Conservation (phyloP, 2,797 vertebrate genomes). For the Salmo trutta region DNA sequence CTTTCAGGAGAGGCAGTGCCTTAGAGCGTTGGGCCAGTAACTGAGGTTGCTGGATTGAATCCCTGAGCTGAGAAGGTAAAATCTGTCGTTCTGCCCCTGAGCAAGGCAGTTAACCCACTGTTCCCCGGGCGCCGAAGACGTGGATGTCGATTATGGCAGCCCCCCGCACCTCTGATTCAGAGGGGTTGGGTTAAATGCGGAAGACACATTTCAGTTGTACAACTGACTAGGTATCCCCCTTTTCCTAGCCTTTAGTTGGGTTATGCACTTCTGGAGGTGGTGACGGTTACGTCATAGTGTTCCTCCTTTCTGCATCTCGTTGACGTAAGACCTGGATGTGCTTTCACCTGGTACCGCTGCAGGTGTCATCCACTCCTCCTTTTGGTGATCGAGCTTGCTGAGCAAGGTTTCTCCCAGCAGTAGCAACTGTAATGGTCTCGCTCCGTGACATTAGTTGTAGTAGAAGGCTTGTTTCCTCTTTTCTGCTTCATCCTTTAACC, state of each 20-base stretch:
- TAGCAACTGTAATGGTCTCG: background rate
- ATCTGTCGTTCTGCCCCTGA: no score
- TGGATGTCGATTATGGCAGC: no score
- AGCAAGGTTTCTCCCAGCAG: background rate
- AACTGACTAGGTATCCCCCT: no score
- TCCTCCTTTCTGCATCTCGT: conserved; percentile 7
- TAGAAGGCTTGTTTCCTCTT: conserved; percentile 26
- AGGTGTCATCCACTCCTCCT: conserved; percentile 12
- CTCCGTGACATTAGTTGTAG: background rate
- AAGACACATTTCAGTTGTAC: no score
- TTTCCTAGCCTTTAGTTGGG: background rate
- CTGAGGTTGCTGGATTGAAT: no score
- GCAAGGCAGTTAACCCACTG: no score
- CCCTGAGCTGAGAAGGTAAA: no score
- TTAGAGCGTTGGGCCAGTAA: no score
- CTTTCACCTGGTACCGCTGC: conserved; percentile 4
- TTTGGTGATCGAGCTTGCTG: conserved; percentile 20
- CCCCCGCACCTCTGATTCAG: no score
- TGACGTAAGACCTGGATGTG: conserved; percentile 6
- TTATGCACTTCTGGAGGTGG: conserved; percentile 6
- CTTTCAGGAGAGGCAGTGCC: background rate
- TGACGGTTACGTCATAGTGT: background rate
- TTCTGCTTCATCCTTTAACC: background rate
- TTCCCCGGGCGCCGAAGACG: no score
- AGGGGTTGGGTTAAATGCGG: no score